phyloP scores from a whole-genome alignment of 1,140 invertebrate genomes.

The Polypedilum vanderplanki region DNA sequence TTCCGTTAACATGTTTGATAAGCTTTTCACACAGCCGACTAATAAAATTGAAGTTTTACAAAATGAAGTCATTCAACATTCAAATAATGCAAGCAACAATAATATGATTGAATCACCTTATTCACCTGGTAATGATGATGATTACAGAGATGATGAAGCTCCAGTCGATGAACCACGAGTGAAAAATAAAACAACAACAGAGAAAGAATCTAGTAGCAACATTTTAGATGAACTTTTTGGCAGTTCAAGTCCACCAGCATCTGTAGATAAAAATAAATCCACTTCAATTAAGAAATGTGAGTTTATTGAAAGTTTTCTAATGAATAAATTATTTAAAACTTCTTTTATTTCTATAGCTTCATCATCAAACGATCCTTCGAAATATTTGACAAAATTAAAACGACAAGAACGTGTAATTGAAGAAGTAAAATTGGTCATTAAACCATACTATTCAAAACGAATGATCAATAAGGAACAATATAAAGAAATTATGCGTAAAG shows the following conservation, averaged over 20 bases:
- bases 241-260: background rate
- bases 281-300: background rate
- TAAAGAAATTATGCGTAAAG: slow-evolving; percentile 92
- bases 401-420: slow-evolving; percentile 94
- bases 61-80: background rate
- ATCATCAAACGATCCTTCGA: background rate
- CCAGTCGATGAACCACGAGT: slow-evolving; percentile 46
- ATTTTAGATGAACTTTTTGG: slow-evolving; percentile 10
- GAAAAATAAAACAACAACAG: background rate
- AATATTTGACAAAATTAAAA: slow-evolving; percentile 95
- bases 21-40: background rate
- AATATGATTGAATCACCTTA: slow-evolving; percentile 61
- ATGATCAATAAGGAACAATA: slow-evolving; percentile 94
- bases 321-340: background rate
- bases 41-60: slow-evolving; percentile 8
- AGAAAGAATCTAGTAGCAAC: background rate
- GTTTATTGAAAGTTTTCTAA: background rate
- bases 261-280: background rate
- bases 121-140: slow-evolving; percentile 74
- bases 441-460: slow-evolving; percentile 92
- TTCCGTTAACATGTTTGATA: background rate
- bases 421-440: slow-evolving; percentile 92
- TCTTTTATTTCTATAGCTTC: background rate
- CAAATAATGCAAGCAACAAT: background rate
- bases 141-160: slow-evolving; percentile 78